phyloP scores from a whole-genome alignment of 1,140 invertebrate genomes.

The Steinernema khuongi region DNA sequence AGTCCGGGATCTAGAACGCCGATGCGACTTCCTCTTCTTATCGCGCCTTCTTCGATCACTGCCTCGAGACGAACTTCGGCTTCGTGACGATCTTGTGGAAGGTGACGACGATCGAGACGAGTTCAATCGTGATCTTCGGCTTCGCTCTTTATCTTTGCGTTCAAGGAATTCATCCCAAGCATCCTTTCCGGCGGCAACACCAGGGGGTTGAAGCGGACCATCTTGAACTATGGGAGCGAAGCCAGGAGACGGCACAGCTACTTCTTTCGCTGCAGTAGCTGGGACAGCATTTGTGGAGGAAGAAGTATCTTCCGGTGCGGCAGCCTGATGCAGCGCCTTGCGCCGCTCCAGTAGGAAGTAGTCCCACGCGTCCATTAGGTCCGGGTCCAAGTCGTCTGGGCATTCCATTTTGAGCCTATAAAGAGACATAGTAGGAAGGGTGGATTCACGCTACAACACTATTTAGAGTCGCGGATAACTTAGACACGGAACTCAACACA shows the following conservation, averaged over 20 bases:
- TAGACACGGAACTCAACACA: too few species aligned
- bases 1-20: constrained; percentile 4
- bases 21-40: constrained; percentile 18
- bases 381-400: too few species aligned
- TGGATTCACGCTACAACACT: too few species aligned
- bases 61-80: not conserved
- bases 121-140: constrained; percentile 15
- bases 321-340: too few species aligned
- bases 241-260: not conserved
- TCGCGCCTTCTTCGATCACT: not conserved
- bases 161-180: constrained; percentile 26
- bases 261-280: too few species aligned
- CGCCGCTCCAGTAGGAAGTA: too few species aligned
- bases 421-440: too few species aligned
- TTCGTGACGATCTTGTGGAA: not conserved
- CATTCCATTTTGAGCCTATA: too few species aligned
- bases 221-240: not conserved
- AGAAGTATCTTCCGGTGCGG: too few species aligned
- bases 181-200: constrained; percentile 16
- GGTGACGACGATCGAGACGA: not conserved
- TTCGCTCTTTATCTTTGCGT: constrained; percentile 17
- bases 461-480: too few species aligned
- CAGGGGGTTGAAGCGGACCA: not conserved
- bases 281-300: too few species aligned
- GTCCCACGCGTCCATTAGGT: too few species aligned